Conservation (phyloP, 2,797 vertebrate species). For the Paguma larvata region DNA sequence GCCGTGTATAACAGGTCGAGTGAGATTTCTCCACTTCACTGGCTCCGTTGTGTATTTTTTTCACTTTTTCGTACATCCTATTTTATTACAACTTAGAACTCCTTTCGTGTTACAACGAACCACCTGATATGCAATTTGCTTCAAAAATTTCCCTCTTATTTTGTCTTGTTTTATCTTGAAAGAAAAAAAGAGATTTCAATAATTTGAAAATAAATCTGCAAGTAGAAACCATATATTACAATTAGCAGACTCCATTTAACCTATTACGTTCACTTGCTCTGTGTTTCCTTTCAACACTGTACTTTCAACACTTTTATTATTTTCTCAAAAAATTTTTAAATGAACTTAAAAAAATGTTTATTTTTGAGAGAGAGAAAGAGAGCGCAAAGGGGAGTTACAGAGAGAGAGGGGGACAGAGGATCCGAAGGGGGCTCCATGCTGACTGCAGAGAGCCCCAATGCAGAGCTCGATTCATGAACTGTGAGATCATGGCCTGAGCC, state of each 20-base stretch:
- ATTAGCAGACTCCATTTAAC: not conserved
- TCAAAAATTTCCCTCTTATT: not conserved
- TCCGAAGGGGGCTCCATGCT: too few relatives aligned
- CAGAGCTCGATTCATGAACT: too few relatives aligned
- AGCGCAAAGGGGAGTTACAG: too few relatives aligned
- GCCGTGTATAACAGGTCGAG: not conserved
- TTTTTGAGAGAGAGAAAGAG: too few relatives aligned
- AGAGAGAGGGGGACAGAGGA: too few relatives aligned
- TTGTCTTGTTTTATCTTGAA: constrained; percentile 1
- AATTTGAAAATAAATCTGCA: constrained; percentile 28
- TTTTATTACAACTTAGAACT: not conserved
- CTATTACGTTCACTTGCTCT: not conserved
- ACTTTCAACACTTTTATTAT: not conserved
- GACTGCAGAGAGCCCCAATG: too few relatives aligned
- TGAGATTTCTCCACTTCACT: not conserved
- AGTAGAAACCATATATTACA: not conserved
- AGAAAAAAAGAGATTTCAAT: not conserved
- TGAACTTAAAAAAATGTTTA: not conserved
- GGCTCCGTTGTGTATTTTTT: not conserved
- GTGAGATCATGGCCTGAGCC: too few relatives aligned
- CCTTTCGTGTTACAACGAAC: not conserved
- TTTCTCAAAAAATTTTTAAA: not conserved
- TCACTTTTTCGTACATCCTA: not conserved
- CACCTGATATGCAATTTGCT: not conserved
- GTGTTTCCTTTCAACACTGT: not conserved